Evolutionary conservation across 2,113 vertebrate species (phyloP).

Genomic region (Passer domesticus): DNA sequence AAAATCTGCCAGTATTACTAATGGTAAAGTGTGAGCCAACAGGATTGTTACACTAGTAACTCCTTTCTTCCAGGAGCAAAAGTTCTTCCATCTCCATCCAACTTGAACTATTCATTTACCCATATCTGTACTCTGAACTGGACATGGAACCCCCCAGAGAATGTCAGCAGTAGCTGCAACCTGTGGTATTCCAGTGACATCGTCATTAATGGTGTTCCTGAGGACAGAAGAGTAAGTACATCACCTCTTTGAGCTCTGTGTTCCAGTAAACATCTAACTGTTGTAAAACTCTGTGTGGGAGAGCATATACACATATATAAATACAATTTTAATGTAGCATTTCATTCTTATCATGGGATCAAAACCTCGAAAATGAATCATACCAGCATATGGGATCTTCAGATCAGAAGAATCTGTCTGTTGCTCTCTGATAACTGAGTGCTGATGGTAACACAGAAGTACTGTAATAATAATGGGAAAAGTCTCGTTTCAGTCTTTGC

Average conservation of each 20-base stretch:
- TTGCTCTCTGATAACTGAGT: not conserved
- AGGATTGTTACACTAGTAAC: not conserved
- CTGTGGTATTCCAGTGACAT: constrained; percentile 29
- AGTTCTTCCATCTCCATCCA: constrained; percentile 23
- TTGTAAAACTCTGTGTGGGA: not conserved
- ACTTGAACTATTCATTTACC: not conserved
- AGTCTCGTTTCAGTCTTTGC: not conserved
- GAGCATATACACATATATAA: not conserved
- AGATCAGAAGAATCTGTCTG: not conserved
- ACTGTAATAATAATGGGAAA: not conserved
- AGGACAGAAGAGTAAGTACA: not conserved
- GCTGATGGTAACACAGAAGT: not conserved
- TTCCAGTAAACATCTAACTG: not conserved
- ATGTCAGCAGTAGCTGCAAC: not conserved
- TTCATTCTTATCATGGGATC: not conserved
- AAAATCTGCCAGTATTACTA: not conserved
- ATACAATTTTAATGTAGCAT: not conserved
- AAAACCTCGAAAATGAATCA: not conserved
- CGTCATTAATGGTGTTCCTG: not conserved
- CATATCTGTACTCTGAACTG: constrained; percentile 46
- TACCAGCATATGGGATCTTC: not conserved
- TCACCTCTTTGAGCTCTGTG: not conserved
- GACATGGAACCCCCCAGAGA: not conserved
- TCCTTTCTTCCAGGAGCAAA: not conserved
- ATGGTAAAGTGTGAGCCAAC: not conserved